Base-by-base conservation (phyloP, 37 sponge, comb jelly and placozoan genomes). In the Oopsacas minuta region DNA sequence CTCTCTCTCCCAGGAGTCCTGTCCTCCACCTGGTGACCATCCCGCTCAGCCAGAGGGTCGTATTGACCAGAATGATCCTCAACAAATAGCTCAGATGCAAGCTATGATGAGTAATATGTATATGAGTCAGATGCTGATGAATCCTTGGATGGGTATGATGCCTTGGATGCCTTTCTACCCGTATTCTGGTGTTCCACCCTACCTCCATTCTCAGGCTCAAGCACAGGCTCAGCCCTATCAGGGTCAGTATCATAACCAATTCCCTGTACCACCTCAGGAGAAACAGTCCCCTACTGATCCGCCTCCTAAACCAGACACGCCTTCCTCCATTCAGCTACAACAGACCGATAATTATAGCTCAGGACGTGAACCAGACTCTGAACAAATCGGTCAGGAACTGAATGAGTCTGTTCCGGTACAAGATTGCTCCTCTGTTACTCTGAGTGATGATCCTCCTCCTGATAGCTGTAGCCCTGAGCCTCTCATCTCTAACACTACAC, bases 131-230 rank as follows among this genome's bases (percentile, higher is more conserved):
- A 61, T 61, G 75, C 5, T 61, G 28, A 61, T 61, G 75, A 61
- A 61, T 34, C 75, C 75, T 5, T 61, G 75, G 75, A 61, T 61
- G 75, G 75, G 75, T 34, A 61, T 61, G 75, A 61, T 61, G 75
- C 75, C 75, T 34, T 61, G 75, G 75, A 61, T 61, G 75, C 75
- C 75, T 10, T 61, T 61, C 75, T 61, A 61, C 75, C 30, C 75
- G 28, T 61, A 61, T 34, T n/a, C 20, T 5, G 22, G 22, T 34
- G 5, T 61, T 5, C 51, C 12, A 17, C 17, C 51, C 51, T 17
- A 22, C 51, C 51, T 46, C 51, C 51, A 46, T 12, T 5, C 22
- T 61, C 75, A 61, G 75, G 7, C 75, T 3, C 75, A 61, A 34
- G 75, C 75, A 34, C 75, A 61, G 17, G 28, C 75, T 3, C 75